These are phyloP conservation scores for Athalia cordata DNA, from an alignment of 2,888 invertebrate genomes.

Conservation along the genomic window DNA sequence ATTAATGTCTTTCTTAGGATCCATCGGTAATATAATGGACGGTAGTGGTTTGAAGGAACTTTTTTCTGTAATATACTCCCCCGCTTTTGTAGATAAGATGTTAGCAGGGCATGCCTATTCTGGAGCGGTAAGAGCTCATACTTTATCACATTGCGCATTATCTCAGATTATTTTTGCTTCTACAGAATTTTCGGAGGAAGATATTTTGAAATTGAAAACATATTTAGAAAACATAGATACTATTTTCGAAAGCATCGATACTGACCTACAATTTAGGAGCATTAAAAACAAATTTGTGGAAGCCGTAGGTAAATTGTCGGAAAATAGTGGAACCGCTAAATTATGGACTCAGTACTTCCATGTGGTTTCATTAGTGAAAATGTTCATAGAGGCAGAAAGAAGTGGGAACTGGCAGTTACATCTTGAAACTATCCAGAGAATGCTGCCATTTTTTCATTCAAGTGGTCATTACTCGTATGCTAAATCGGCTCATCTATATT, in stretches of 20 bases:
- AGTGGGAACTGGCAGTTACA: constrained; percentile 52
- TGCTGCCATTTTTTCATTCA: constrained; percentile 50
- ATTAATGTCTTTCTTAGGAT: constrained; percentile 63
- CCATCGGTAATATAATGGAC: constrained; percentile 64
- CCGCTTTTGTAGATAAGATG: constrained; percentile 58
- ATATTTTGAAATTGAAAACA: constrained; percentile 43
- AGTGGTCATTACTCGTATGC: constrained; percentile 54
- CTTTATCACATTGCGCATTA: too few relatives aligned
- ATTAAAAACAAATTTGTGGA: too few relatives aligned
- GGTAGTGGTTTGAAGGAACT: constrained; percentile 60
- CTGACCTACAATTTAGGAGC: too few relatives aligned
- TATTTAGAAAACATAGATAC: not conserved
- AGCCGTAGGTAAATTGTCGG: too few relatives aligned
- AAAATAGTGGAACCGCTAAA: too few relatives aligned
- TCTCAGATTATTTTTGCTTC: constrained; percentile 53
- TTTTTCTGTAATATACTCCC: constrained; percentile 55
- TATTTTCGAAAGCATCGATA: constrained; percentile 1
- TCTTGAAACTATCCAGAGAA: constrained; percentile 51
- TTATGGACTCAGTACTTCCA: too few relatives aligned
- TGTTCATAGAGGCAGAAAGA: constrained; percentile 53
- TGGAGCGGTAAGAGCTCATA: too few relatives aligned
- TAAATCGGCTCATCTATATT: constrained; percentile 51
- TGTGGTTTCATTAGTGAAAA: too few relatives aligned
- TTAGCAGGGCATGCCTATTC: too few relatives aligned
- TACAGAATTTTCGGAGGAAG: constrained; percentile 53